Conservation (phyloP, 2,797 vertebrate species). For the Erpetoichthys calabaricus region DNA sequence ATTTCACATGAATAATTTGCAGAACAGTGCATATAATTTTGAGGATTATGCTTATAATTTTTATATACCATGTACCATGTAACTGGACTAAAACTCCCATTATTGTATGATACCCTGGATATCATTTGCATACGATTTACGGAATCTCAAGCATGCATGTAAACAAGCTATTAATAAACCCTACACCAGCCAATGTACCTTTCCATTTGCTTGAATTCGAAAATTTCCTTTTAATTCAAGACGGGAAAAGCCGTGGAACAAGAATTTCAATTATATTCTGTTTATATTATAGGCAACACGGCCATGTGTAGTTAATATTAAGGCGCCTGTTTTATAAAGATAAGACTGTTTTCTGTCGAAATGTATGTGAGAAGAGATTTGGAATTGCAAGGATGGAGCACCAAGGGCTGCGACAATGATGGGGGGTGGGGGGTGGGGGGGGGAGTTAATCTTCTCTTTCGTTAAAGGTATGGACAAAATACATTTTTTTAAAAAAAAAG, state of each 20-base stretch:
- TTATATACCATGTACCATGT: constrained; percentile 4
- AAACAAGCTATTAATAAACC: constrained; percentile 7
- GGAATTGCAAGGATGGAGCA: constrained; percentile 20
- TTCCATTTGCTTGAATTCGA: constrained; percentile 4
- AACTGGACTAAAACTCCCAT: constrained; percentile 3
- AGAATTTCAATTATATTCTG: constrained; percentile 40
- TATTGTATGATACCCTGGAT: constrained; percentile 5
- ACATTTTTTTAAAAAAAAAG: constrained; percentile 3
- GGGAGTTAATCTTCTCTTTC: constrained; percentile 1
- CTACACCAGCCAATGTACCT: constrained; percentile 1
- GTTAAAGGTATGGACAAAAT: constrained; percentile 4
- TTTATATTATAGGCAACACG: constrained; percentile 29
- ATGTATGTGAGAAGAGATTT: constrained; percentile 40
- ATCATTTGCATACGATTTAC: constrained; percentile 4
- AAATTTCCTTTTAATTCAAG: constrained; percentile 21
- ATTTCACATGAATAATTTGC: constrained; percentile 1
- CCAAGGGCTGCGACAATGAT: constrained; percentile 5
- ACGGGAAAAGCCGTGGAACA: constrained; percentile 37
- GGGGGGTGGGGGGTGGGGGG: background rate
- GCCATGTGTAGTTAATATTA: constrained; percentile 38
- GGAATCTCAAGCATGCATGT: constrained; percentile 5
- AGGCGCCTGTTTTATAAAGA: constrained; percentile 43
- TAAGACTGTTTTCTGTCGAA: constrained; percentile 33
- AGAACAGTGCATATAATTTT: background rate
- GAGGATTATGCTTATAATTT: constrained; percentile 4